phyloP scores from a whole-genome alignment of 2,888 invertebrate genomes.

The Drosophila borealis region DNA sequence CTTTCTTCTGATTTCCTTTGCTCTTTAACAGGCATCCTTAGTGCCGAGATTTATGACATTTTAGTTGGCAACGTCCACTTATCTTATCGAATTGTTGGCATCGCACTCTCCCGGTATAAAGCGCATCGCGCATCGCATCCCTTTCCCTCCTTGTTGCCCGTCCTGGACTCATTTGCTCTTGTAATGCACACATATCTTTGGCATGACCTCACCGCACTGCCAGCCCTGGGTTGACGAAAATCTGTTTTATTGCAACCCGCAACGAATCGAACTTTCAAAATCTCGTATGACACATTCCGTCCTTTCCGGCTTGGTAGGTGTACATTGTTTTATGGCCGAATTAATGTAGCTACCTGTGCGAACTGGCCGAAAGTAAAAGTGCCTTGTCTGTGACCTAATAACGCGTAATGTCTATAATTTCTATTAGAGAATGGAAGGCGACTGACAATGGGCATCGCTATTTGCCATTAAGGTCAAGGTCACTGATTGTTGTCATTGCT shows the following conservation, averaged over 20 bases:
- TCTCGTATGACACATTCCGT: constrained; percentile 39
- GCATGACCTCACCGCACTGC: constrained; percentile 62
- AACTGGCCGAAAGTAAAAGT: constrained; percentile 62
- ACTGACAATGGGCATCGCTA: constrained; percentile 6
- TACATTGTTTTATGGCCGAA: constrained; percentile 50
- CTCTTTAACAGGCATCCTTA: constrained; percentile 82
- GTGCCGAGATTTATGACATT: constrained; percentile 84
- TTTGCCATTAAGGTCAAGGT: constrained; percentile 43
- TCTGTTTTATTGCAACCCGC: constrained; percentile 51
- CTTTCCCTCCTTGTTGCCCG: not conserved
- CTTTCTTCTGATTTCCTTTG: constrained; percentile 61
- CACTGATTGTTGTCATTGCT: constrained; percentile 20
- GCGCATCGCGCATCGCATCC: constrained; percentile 10
- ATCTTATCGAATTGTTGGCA: constrained; percentile 85
- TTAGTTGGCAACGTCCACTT: constrained; percentile 85
- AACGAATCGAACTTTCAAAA: constrained; percentile 51
- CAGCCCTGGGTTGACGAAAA: constrained; percentile 31
- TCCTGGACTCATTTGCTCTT: constrained; percentile 1
- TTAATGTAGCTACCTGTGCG: constrained; percentile 71
- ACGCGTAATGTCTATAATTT: constrained; percentile 49
- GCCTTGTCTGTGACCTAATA: constrained; percentile 66
- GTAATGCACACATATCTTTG: constrained; percentile 67
- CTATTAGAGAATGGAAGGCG: constrained; percentile 25
- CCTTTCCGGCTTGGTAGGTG: constrained; percentile 5
- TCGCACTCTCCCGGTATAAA: constrained; percentile 58